phyloP scores from a whole-genome alignment of 2,797 vertebrate species.

The Semaprochilodus insignis region DNA sequence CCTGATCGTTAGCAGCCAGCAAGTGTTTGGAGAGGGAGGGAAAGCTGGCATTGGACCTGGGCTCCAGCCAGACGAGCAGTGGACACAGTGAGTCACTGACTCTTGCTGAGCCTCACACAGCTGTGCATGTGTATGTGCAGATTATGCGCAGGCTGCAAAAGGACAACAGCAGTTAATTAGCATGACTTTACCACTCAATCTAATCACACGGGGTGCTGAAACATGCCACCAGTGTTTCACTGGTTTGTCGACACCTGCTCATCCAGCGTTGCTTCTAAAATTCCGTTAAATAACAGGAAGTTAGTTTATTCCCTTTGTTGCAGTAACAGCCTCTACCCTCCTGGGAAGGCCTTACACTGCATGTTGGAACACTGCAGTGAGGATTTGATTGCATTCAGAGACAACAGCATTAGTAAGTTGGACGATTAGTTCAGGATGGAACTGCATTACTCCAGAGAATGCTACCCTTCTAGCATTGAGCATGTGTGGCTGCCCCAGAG shows the following conservation, averaged over 20 bases:
- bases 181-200: not conserved
- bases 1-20: not conserved
- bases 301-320: no score
- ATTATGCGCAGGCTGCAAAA: not conserved
- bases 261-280: not conserved
- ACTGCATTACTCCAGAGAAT: not conserved
- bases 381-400: not conserved
- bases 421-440: not conserved
- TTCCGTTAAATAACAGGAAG: no score
- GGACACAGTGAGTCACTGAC: not conserved
- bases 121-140: not conserved
- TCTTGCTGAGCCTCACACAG: not conserved
- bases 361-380: not conserved
- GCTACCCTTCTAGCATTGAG: not conserved
- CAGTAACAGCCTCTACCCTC: no score
- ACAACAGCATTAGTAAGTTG: no score
- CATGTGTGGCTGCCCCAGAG: not conserved
- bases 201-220: not conserved
- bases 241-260: not conserved
- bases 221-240: not conserved
- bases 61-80: not conserved
- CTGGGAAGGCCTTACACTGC: not conserved
- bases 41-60: not conserved
- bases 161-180: not conserved
- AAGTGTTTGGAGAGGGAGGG: not conserved